Conservation (phyloP, 2,888 invertebrate species). For the Icerya purchasi region DNA sequence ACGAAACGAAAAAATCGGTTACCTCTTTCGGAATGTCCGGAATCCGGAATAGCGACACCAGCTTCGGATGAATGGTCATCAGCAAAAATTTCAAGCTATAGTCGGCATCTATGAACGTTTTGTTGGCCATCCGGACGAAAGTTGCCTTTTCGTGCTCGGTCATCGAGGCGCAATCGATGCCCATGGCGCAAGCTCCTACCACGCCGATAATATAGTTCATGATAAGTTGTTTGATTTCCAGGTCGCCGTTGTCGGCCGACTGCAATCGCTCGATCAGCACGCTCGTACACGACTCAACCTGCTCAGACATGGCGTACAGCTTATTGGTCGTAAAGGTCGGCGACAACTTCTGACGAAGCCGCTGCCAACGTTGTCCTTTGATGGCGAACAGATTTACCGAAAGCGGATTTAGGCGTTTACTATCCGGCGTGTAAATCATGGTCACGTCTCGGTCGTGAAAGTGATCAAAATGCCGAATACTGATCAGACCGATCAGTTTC, state of each 20-base stretch:
- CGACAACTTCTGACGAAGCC: neutral
- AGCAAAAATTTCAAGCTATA: neutral
- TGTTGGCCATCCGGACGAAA: neutral
- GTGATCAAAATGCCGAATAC: neutral
- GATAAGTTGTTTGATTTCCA: neutral
- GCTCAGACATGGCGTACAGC: neutral
- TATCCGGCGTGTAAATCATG: neutral
- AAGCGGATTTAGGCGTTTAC: neutral
- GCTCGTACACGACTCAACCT: neutral
- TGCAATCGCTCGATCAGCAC: neutral
- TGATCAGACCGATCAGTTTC: neutral
- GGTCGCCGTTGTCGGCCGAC: neutral
- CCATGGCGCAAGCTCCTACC: neutral
- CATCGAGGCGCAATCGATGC: neutral
- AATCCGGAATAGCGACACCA: neutral
- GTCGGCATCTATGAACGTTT: neutral
- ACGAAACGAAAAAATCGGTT: neutral
- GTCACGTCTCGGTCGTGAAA: neutral
- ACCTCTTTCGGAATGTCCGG: neutral
- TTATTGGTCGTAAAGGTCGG: neutral
- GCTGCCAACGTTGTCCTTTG: neutral
- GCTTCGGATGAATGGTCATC: neutral
- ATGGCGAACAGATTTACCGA: neutral
- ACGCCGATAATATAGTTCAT: neutral
- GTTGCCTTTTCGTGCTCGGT: neutral